Conservation (phyloP, 2,113 vertebrate genomes). For the Cervus canadensis region DNA sequence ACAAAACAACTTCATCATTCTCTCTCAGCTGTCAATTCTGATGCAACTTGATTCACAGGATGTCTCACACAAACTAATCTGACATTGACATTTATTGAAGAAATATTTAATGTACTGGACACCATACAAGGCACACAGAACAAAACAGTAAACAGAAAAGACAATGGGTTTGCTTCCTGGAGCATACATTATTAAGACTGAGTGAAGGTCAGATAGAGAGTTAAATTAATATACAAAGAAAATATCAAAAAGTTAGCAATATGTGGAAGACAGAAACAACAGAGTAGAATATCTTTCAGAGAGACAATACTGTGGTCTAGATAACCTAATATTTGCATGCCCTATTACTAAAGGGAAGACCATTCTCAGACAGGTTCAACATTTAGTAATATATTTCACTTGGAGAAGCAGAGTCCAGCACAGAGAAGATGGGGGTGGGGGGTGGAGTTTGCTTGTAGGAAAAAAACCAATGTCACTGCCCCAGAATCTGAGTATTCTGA, state of each 20-base stretch:
- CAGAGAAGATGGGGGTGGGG: not conserved
- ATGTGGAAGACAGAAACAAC: not conserved
- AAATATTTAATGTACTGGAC: not conserved
- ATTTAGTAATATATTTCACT: not conserved
- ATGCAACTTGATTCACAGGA: not conserved
- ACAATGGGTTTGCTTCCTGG: not conserved
- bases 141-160: not conserved
- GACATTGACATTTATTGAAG: not conserved
- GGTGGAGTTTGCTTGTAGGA: not conserved
- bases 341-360: not conserved
- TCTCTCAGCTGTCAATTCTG: not conserved
- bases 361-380: not conserved
- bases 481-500: not conserved
- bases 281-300: not conserved
- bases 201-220: not conserved
- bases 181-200: not conserved
- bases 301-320: not conserved
- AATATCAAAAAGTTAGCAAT: not conserved
- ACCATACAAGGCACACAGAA: not conserved
- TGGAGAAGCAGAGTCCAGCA: not conserved
- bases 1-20: not conserved
- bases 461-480: rapidly evolving
- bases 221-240: not conserved
- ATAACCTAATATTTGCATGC: not conserved
- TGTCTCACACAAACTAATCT: not conserved